These are phyloP conservation scores for Pachypsylla venusta DNA, from an alignment of 1,140 invertebrate genomes.

Conservation along the genomic window DNA sequence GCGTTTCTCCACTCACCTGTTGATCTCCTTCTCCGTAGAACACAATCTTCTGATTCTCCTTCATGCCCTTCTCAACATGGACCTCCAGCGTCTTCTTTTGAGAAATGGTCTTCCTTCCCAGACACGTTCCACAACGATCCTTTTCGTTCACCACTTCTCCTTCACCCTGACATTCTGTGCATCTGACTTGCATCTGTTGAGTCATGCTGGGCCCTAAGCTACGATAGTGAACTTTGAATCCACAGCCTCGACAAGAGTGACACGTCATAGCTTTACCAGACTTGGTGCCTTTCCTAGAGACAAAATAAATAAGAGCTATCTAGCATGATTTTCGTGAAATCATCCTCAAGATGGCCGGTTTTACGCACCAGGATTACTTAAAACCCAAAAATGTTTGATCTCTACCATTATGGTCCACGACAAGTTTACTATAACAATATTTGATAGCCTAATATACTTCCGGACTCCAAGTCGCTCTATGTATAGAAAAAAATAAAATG, in stretches of 20 bases:
- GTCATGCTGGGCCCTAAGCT: conserved; percentile 67
- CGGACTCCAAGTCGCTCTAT: too few relatives aligned
- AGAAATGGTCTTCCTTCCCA: conserved; percentile 62
- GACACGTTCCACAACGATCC: conserved; percentile 62
- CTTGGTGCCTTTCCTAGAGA: conserved; percentile 48
- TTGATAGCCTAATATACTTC: too few relatives aligned
- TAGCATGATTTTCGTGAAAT: too few relatives aligned
- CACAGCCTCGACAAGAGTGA: conserved; percentile 57
- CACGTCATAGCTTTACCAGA: conserved; percentile 55
- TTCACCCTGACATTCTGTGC: conserved; percentile 45
- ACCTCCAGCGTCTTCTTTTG: conserved; percentile 74
- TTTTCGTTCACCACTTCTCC: conserved; percentile 62
- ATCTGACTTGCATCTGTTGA: conserved; percentile 62
- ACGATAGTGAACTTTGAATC: conserved; percentile 48
- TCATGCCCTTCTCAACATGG: conserved; percentile 82
- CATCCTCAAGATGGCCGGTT: too few relatives aligned
- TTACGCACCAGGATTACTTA: too few relatives aligned
- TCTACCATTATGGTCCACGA: too few relatives aligned
- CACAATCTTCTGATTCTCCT: conserved; percentile 69
- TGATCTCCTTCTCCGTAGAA: conserved; percentile 85
- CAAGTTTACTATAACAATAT: too few relatives aligned
- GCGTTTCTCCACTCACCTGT: conserved; percentile 24
- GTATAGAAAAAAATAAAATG: too few relatives aligned
- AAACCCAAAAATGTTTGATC: too few relatives aligned
- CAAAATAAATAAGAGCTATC: background rate